Evolutionary conservation across 1,140 invertebrate genomes (phyloP), one percentile per base, ranked within the genome.

Genomic region (Caligus rogercresseyi): DNA sequence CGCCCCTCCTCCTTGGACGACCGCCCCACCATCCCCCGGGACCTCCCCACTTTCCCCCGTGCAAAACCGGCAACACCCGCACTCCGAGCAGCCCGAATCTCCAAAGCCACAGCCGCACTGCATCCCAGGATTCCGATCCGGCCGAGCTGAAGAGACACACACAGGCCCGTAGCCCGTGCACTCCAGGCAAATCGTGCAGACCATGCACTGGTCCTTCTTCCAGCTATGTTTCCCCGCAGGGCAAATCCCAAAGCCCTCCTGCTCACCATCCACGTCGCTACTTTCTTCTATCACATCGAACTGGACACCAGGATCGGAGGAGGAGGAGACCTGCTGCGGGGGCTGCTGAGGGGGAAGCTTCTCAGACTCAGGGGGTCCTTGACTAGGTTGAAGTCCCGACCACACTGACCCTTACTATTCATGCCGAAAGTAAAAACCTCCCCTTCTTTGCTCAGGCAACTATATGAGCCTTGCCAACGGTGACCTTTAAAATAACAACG

Each of bases 51-150:
- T 43, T 69, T 86, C 82, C 24, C 82, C 78, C 0, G 84, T 87
- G 74, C 92, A 97, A 16, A 84, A 80, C 55, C 86, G 75, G 73
- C 94, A 98, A 25, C 86, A 84, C 0, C 92, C 91, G 74, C 94
- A 98, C 67, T 86, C 82, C 1, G 83, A 79, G 71, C 93, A 97
- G 0, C 92, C 90, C 51, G 88, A 86, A 71, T 96, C 92, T 15
- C 91, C 92, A 70, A 87, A 85, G 15, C 92, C 92, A 78, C 93
- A 97, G 1, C 88, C 89, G 76, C 93, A 98, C 69, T 86, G 84
- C 68, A 89, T 19, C 43, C 60, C 19, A 18, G 54, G 43, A 68
- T 67, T 66, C 63, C 61, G 3, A 68, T 88, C 84, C 1, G 86
- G 81, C 67, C 82, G 76, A 55, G 83, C 78, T 57, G 83, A 82